These are phyloP conservation scores for Allolobophora icterica DNA, from an alignment of 2,888 invertebrate genomes.

Conservation along the genomic window DNA sequence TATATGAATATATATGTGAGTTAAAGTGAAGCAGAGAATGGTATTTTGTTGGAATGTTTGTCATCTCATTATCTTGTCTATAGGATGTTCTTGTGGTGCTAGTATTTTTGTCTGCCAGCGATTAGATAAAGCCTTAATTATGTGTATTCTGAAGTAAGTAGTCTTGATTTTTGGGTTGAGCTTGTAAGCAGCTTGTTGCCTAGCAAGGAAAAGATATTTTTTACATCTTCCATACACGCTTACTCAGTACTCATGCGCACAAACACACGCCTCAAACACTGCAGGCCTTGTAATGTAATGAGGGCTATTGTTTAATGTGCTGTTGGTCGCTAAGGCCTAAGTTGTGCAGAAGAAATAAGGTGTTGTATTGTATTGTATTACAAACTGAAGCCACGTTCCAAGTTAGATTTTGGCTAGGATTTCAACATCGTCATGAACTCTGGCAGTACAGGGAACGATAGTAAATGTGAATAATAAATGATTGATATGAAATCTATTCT, in stretches of 20 bases:
- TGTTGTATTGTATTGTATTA: not conserved
- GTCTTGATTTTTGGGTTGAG: not conserved
- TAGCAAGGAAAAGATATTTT: not conserved
- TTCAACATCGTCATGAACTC: not conserved
- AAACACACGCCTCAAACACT: not conserved
- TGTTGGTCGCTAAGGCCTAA: not conserved
- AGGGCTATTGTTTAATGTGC: no score
- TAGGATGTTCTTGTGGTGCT: not conserved
- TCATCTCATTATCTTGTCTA: not conserved
- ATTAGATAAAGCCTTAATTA: conserved; percentile 14
- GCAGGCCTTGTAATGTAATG: no score
- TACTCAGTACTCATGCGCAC: not conserved
- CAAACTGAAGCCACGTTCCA: no score
- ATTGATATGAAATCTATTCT: not conserved
- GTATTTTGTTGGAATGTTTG: not conserved
- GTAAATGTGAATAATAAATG: not conserved
- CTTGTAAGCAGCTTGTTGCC: not conserved
- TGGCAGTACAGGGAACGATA: no score
- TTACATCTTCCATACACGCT: not conserved
- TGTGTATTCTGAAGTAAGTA: not conserved
- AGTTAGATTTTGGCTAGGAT: not conserved
- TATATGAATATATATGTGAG: not conserved
- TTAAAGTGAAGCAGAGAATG: no score
- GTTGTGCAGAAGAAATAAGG: not conserved
- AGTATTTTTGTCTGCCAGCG: not conserved